These are phyloP conservation scores for Pyrocoelia pectoralis DNA, from an alignment of 2,888 invertebrate genomes.

Conservation along the genomic window DNA sequence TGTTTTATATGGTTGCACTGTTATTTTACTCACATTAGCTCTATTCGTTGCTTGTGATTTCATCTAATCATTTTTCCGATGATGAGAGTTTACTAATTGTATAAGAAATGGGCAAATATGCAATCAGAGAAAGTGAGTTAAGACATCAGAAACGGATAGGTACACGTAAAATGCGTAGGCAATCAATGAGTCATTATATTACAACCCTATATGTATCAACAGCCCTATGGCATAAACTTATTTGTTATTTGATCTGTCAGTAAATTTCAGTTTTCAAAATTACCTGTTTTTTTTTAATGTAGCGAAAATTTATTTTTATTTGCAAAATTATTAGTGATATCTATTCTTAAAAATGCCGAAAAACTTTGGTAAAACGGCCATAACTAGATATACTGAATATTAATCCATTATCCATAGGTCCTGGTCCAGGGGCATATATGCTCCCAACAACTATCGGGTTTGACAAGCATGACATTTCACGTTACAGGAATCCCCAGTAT, in stretches of 20 bases:
- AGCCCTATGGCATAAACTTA: background rate
- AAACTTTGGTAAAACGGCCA: background rate
- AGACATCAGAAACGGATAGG: too few relatives aligned
- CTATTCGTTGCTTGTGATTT: too few relatives aligned
- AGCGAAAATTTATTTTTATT: background rate
- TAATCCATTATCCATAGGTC: too few relatives aligned
- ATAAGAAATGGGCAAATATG: too few relatives aligned
- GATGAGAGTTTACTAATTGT: too few relatives aligned
- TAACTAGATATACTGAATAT: too few relatives aligned
- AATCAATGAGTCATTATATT: background rate
- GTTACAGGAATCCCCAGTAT: constrained; percentile 69
- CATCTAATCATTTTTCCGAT: too few relatives aligned
- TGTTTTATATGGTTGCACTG: too few relatives aligned
- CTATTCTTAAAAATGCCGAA: background rate
- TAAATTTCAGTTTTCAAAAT: background rate
- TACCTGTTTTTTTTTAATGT: background rate
- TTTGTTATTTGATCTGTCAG: background rate
- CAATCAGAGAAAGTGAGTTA: too few relatives aligned
- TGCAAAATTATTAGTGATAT: background rate
- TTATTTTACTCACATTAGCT: too few relatives aligned
- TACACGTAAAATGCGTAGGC: too few relatives aligned
- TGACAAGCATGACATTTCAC: constrained; percentile 68
- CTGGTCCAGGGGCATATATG: constrained; percentile 72
- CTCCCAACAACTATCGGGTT: constrained; percentile 70
- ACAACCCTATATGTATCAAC: background rate